Evolutionary conservation across 1,140 invertebrate species (phyloP), one percentile per base, ranked within the genome.

Genomic region (Notospermus geniculatus): DNA sequence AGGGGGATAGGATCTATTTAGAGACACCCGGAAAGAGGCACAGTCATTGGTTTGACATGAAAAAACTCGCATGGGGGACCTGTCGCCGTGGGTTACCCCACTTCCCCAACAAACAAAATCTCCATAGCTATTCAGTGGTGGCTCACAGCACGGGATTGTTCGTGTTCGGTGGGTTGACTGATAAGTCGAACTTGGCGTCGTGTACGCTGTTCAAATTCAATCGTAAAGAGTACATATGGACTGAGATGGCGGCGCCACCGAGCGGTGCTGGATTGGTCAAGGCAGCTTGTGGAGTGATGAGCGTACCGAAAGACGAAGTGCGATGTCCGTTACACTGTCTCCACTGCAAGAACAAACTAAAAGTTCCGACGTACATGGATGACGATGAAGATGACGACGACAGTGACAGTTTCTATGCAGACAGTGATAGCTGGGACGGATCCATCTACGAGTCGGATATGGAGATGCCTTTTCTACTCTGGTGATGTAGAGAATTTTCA

Each of bases 271-370:
- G 68, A 0, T 32, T 72, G 19, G 65, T 67, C 52, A 61, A 67
- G 22, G 65, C 67, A 57, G 67, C 65, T 13, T 57, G 65, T 7
- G 59, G 66, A 19, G 39, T 66, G 0, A 68, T 65, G 1, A 64
- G 55, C 17, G 43, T 75, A n/a, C 71, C 73, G n/a, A 56, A 58
- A 15, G 60, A 67, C 19, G 52, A 65, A 11, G 53, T 73, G 1
- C 62, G 65, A 19, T 75, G 73, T 36, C 68, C 71, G 43, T 63
- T 70, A 15, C 63, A 71, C 7, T 75, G 73, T 57, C 73, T 70
- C 2, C 73, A 75, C 57, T 75, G 73, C 66, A 54, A 64, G 41
- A 70, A 63, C 46, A 41, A 59, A 0, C 54, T 66, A 7, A 59
- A 67, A 1, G 59, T 65, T 43, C 60, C 63, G 15, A 55, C 43